Evolutionary conservation across 2,888 invertebrate genomes (phyloP).

Genomic region (Cinara cedri): DNA sequence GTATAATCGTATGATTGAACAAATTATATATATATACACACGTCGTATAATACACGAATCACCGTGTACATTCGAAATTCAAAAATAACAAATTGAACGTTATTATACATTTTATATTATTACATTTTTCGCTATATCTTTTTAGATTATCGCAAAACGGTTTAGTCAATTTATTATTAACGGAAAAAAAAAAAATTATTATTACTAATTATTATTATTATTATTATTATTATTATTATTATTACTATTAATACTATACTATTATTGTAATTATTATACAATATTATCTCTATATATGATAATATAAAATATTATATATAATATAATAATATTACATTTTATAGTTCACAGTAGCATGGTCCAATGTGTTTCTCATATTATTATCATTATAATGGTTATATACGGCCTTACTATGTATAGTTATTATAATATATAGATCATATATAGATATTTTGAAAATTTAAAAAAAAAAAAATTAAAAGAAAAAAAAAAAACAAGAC

Average conservation of each 20-base stretch:
- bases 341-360: constrained; percentile 56
- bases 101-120: not conserved
- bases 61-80: constrained; percentile 6
- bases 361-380: constrained; percentile 40
- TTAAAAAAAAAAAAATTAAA: not conserved
- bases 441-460: not conserved
- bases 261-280: too few species aligned
- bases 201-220: too few species aligned
- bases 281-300: too few species aligned
- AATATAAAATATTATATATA: too few species aligned
- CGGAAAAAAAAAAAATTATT: too few species aligned
- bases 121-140: constrained; percentile 17
- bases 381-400: too few species aligned
- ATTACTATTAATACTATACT: too few species aligned
- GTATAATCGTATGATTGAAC: constrained; percentile 16
- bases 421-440: not conserved
- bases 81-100: constrained; percentile 20
- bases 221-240: too few species aligned
- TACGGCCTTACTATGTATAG: too few species aligned
- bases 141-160: constrained; percentile 21
- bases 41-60: too few species aligned
- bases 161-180: constrained; percentile 40
- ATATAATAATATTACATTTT: not conserved
- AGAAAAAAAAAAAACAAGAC: not conserved
- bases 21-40: too few species aligned